Evolutionary conservation across 2,113 vertebrate genomes (phyloP), one percentile per base, ranked within the genome.

Genomic region (Circaetus gallicus): DNA sequence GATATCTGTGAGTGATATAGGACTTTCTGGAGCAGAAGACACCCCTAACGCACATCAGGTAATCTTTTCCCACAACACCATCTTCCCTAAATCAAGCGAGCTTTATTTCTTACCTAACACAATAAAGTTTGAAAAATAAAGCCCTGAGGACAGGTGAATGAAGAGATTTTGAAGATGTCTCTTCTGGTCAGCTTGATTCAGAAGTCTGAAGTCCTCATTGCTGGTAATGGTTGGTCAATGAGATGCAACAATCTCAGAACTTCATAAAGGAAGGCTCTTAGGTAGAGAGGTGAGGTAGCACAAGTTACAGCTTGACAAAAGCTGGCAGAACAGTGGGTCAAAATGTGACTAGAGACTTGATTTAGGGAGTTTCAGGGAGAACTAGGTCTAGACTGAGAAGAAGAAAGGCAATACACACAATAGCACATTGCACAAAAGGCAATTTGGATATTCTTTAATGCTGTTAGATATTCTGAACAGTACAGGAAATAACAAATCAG

Each of bases 381-480:
- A 40, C 21, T 58, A 38, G 16, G 36, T 87, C 40, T 84, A 61
- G 45, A 38, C 36, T 42, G 58, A 82, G 32, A 61, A 77, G 32
- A 56, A 77, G 34, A 92, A 86, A 82, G 71, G 13, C 17, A 63
- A 40, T 17, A n/a, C 6, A 58, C 34, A 78, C 55, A 86, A 26
- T 3, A 88, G 43, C 29, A 83, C n/a, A n/a, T 21, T 67, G 38
- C 70, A 82, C 56, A 86, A 63, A 82, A 50, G 47, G 61, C 42
- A 78, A 47, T 80, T 20, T 70, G 40, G 73, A 82, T 70, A 82
- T 77, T 56, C 47, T 97, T 96, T 97, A 97, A 89, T 95, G 81
- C 62, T 87, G 42, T 91, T 90, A 89, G 69, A 72, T 91, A 94
- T 76, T 92, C 47, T 84, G 70, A 89, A 86, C n/a, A 45, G 26